Evolutionary conservation across 2,797 vertebrate genomes (phyloP).

Genomic region (Lithobates pipiens): DNA sequence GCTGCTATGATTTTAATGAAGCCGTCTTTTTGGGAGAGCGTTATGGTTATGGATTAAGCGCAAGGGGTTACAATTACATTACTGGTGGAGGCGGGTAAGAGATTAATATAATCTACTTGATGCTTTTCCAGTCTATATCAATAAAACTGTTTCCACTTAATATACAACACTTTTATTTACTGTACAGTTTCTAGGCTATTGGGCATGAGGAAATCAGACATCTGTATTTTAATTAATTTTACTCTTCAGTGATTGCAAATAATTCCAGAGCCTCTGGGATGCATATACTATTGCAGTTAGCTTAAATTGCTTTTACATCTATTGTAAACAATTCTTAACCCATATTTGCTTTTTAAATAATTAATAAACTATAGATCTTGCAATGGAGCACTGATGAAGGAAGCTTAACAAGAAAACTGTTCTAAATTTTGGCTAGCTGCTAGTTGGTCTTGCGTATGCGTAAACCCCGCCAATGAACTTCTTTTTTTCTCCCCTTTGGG

Average conservation of each 20-base stretch:
- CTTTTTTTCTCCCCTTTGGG: too few relatives aligned
- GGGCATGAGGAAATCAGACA: constrained; percentile 8
- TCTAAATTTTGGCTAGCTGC: too few relatives aligned
- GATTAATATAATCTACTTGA: constrained; percentile 26
- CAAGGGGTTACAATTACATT: constrained; percentile 96
- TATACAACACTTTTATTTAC: constrained; percentile 29
- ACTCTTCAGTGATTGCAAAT: constrained; percentile 31
- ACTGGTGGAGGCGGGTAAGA: constrained; percentile 96
- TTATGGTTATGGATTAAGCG: constrained; percentile 91
- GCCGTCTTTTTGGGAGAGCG: constrained; percentile 91
- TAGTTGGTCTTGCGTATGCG: too few relatives aligned
- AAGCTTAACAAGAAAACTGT: too few relatives aligned
- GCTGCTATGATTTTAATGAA: constrained; percentile 88
- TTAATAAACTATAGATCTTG: not conserved
- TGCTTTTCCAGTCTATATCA: constrained; percentile 28
- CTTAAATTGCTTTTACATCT: not conserved
- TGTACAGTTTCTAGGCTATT: constrained; percentile 6
- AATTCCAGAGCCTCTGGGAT: constrained; percentile 14
- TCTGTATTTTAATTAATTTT: constrained; percentile 49
- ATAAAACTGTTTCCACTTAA: constrained; percentile 34
- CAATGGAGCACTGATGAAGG: not conserved
- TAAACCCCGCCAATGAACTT: not conserved
- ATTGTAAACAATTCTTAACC: not conserved
- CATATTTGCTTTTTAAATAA: not conserved
- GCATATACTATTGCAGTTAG: not conserved